Evolutionary conservation across 2,888 invertebrate genomes (phyloP).

Genomic region (Scotopteryx bipunctaria): DNA sequence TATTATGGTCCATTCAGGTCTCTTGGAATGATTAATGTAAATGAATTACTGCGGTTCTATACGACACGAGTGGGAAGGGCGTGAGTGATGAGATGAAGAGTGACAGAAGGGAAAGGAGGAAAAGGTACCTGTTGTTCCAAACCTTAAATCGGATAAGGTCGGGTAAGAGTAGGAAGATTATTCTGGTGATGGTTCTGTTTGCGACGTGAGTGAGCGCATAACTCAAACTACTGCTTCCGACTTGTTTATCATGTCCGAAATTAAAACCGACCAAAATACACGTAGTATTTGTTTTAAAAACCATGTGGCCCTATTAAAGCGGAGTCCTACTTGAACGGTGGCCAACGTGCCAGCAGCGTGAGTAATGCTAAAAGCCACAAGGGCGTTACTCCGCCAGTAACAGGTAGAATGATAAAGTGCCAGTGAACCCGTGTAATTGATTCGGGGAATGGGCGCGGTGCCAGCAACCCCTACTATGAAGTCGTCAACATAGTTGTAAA

Average conservation of each 20-base stretch:
- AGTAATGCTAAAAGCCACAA: constrained; percentile 21
- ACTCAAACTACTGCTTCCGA: too few species aligned
- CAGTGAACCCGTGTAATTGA: constrained; percentile 57
- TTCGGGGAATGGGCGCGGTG: constrained; percentile 47
- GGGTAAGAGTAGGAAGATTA: too few species aligned
- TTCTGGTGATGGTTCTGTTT: too few species aligned
- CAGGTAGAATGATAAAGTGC: constrained; percentile 52
- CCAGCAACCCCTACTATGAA: constrained; percentile 43
- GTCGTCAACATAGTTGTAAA: constrained; percentile 7
- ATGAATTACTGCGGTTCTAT: not conserved
- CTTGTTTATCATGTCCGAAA: not conserved
- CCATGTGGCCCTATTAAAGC: constrained; percentile 9
- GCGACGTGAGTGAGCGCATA: too few species aligned
- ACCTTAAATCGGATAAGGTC: too few species aligned
- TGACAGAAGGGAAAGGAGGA: too few species aligned
- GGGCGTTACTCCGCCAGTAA: constrained; percentile 21
- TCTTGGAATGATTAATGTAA: not conserved
- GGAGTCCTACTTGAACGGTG: constrained; percentile 28
- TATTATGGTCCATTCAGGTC: constrained; percentile 8
- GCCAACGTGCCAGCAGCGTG: constrained; percentile 28
- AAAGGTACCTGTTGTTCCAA: too few species aligned
- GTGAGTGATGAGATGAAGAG: too few species aligned
- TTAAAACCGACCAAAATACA: not conserved
- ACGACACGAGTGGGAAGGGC: too few species aligned
- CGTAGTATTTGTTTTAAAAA: not conserved